phyloP scores from a whole-genome alignment of 2,888 invertebrate genomes.

The Heliconius erato region DNA sequence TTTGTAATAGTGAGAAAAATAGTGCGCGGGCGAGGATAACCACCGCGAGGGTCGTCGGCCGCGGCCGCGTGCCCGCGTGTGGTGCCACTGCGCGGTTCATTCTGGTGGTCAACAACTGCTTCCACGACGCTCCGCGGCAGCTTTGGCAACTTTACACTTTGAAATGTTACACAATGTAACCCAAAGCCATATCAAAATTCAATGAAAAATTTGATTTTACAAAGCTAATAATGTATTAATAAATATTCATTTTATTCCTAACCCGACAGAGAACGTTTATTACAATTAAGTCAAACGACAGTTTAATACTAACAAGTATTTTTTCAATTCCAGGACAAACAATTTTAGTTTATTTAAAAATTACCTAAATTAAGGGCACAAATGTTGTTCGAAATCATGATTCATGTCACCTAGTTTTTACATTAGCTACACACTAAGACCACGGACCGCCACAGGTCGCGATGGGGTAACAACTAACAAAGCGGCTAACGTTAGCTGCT shows the following conservation, averaged over 20 bases:
- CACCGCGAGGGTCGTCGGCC: conserved; percentile 32
- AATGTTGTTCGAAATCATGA: neutral
- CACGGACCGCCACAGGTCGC: too few relatives aligned
- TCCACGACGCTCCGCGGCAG: neutral
- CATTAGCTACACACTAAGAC: too few relatives aligned
- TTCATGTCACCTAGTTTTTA: neutral
- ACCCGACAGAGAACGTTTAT: neutral
- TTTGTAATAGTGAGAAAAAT: conserved; percentile 40
- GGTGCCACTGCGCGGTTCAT: too few relatives aligned
- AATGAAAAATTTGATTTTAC: neutral
- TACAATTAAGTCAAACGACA: neutral
- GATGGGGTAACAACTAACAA: too few relatives aligned
- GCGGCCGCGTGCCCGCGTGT: neutral
- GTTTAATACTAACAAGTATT: neutral
- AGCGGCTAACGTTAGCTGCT: too few relatives aligned
- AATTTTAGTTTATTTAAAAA: neutral
- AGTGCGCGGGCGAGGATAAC: conserved; percentile 36
- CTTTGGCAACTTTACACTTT: neutral
- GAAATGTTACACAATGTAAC: neutral
- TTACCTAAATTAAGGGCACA: neutral
- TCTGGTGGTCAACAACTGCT: too few relatives aligned
- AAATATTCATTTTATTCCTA: too few relatives aligned
- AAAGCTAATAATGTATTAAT: too few relatives aligned
- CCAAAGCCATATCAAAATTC: neutral
- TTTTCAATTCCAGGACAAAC: neutral